These are phyloP conservation scores for Molanna angustata DNA, from an alignment of 2,888 invertebrate species.

Conservation along the genomic window DNA sequence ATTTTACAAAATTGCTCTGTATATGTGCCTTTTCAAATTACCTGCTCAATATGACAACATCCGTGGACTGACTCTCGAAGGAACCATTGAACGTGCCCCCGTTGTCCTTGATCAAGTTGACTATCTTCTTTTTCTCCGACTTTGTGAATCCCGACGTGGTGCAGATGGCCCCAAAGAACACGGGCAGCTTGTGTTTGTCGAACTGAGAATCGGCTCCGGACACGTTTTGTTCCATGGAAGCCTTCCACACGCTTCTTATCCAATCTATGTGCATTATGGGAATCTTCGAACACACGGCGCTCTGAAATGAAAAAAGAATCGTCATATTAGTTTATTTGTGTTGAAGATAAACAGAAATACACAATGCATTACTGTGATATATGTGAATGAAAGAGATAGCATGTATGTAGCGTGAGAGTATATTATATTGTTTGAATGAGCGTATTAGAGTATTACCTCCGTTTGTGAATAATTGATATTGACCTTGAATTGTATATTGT, in stretches of 20 bases:
- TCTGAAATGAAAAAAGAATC: slow-evolving; percentile 40
- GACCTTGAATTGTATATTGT: too few species aligned
- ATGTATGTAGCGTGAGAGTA: too few species aligned
- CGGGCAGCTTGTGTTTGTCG: slow-evolving; percentile 55
- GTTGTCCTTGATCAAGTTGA: slow-evolving; percentile 66
- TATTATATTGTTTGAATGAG: too few species aligned
- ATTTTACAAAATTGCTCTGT: background rate
- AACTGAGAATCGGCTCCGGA: slow-evolving; percentile 65
- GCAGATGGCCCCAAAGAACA: slow-evolving; percentile 75
- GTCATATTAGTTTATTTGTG: too few species aligned
- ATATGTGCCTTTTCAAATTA: slow-evolving; percentile 34
- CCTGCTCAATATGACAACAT: slow-evolving; percentile 57
- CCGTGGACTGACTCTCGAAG: slow-evolving; percentile 53
- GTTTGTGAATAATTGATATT: too few species aligned
- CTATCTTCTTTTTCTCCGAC: slow-evolving; percentile 62
- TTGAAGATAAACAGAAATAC: too few species aligned
- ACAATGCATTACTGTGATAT: too few species aligned
- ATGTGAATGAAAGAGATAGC: too few species aligned
- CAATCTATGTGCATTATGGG: slow-evolving; percentile 76
- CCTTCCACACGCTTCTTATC: slow-evolving; percentile 79
- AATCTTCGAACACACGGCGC: slow-evolving; percentile 64
- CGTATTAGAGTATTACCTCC: too few species aligned
- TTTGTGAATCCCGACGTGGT: slow-evolving; percentile 73
- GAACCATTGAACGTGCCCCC: slow-evolving; percentile 64
- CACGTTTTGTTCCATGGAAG: slow-evolving; percentile 60